A percentile compares a stretch with the other conserved stretches of the same genome.
Conservation (phyloP, 2,113 vertebrate genomes). For the Nothoprocta perdicaria region DNA sequence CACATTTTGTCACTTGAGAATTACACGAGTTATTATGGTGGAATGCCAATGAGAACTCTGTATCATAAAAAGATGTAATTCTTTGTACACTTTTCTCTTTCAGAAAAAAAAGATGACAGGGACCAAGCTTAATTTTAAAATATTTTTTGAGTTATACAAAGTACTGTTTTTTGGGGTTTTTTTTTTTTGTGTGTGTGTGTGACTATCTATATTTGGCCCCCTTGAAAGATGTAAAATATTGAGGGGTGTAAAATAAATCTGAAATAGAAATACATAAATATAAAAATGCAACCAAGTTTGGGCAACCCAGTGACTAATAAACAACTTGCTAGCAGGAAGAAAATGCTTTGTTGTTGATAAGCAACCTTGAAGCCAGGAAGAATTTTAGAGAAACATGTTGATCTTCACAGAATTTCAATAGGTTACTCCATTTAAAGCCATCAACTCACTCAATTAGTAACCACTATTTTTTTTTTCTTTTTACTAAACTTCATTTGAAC, state of each 20-base stretch:
- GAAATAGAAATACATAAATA: not conserved
- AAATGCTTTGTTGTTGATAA: not conserved
- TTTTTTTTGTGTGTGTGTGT: no score
- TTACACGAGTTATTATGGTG: not conserved
- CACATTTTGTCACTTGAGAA: slow-evolving; percentile 1
- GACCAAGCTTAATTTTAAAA: not conserved
- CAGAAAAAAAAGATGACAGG: not conserved
- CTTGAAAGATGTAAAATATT: not conserved
- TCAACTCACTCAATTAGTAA: not conserved
- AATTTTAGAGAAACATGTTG: not conserved
- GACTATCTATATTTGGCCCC: not conserved
- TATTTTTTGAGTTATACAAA: not conserved
- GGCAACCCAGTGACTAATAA: not conserved
- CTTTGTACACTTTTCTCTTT: not conserved
- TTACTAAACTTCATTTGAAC: not conserved
- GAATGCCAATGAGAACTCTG: not conserved
- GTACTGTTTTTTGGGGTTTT: not conserved
- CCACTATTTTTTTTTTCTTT: no score
- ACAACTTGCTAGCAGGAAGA: not conserved
- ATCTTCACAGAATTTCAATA: not conserved
- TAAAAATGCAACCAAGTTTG: not conserved
- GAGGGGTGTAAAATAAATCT: not conserved
- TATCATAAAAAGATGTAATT: not conserved
- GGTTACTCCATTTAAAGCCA: not conserved
- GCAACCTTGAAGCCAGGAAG: not conserved